Conservation (phyloP, 1,140 invertebrate genomes). For the Meloidogyne chitwoodi region DNA sequence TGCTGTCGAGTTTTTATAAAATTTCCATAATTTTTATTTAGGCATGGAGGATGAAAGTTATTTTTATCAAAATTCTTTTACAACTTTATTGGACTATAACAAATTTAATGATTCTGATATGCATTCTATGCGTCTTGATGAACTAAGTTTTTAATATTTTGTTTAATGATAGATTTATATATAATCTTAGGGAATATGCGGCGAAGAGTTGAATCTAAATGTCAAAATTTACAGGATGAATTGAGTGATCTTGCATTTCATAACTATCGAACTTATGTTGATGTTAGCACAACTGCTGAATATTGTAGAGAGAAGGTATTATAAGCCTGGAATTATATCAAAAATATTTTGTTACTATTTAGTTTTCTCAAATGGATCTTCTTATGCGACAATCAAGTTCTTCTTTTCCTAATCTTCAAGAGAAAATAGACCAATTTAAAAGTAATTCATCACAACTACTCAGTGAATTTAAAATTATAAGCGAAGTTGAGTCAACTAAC, state of each 20-base stretch:
- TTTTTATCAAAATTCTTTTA: neutral
- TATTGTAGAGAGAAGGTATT: conserved; percentile 55
- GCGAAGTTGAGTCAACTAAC: conserved; percentile 33
- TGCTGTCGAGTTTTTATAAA: too few relatives aligned
- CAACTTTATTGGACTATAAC: neutral
- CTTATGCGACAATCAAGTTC: conserved; percentile 32
- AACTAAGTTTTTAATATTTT: neutral
- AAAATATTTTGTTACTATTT: neutral
- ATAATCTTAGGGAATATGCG: conserved; percentile 34
- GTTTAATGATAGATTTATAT: neutral
- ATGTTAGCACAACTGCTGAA: conserved; percentile 58
- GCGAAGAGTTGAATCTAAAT: conserved; percentile 15
- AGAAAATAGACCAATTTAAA: conserved; percentile 25
- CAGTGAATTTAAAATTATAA: conserved; percentile 26
- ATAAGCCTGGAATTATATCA: neutral
- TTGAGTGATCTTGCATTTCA: conserved; percentile 58
- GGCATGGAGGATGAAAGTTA: neutral
- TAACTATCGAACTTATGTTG: conserved; percentile 59
- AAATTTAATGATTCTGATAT: neutral
- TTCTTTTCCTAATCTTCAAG: conserved; percentile 27
- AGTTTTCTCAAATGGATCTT: conserved; percentile 43
- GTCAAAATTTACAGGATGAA: conserved; percentile 44
- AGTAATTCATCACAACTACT: conserved; percentile 13
- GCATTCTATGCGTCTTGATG: conserved; percentile 1
- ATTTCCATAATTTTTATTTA: too few relatives aligned